phyloP scores from a whole-genome alignment of 37 sponge, comb jelly and placozoan genomes.

The Theonella swinhoei region DNA sequence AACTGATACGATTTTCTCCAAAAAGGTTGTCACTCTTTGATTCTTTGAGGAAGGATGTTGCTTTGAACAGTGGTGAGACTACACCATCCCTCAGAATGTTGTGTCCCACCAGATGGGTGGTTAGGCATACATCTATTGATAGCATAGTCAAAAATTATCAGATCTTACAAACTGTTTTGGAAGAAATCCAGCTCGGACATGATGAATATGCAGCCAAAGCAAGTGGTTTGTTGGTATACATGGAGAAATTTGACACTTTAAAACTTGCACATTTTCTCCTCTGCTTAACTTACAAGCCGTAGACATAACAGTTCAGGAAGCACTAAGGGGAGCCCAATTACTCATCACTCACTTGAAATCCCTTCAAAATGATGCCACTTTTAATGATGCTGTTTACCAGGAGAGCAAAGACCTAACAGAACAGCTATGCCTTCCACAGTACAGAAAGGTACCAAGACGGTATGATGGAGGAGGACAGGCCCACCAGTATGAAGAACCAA shows the following conservation, averaged over 20 bases:
- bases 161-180: conserved; percentile 30
- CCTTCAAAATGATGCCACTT: conserved; percentile 35
- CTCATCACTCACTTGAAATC: conserved; percentile 32
- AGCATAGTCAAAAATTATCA: conserved; percentile 49
- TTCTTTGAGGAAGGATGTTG: neutral
- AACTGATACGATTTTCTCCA: conserved; percentile 41
- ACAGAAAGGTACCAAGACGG: conserved; percentile 41
- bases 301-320: conserved; percentile 19
- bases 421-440: conserved; percentile 24
- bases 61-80: conserved; percentile 15
- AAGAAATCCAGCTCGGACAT: conserved; percentile 38
- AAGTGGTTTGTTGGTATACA: conserved; percentile 12
- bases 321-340: conserved; percentile 30
- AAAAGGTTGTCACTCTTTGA: conserved; percentile 10
- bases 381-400: conserved; percentile 12
- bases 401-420: conserved; percentile 22
- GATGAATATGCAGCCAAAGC: conserved; percentile 69
- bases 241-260: conserved; percentile 36
- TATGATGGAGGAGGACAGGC: conserved; percentile 37
- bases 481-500: conserved; percentile 20
- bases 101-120: conserved; percentile 64
- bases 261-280: conserved; percentile 41
- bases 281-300: conserved; percentile 29
- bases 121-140: conserved; percentile 38
- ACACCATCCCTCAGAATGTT: conserved; percentile 43